phyloP scores from a whole-genome alignment of 2,113 vertebrate species.

The Gnathonemus echidnorhynchus region DNA sequence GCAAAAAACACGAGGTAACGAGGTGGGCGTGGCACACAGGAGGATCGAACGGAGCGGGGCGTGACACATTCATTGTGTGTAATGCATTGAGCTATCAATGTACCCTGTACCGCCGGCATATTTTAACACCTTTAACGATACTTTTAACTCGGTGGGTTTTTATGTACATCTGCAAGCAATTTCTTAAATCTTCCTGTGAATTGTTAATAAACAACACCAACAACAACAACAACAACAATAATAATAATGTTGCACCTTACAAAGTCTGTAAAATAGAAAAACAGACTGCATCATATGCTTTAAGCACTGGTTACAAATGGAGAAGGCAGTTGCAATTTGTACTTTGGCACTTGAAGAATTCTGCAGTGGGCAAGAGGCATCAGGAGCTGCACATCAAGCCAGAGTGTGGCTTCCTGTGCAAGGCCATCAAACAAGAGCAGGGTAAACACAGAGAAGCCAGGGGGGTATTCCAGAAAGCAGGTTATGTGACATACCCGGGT shows the following conservation, averaged over 20 bases:
- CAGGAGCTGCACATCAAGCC: not conserved
- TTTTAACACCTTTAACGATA: not conserved
- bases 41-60: too few relatives aligned
- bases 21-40: too few relatives aligned
- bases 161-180: not conserved
- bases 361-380: not conserved
- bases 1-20: too few relatives aligned
- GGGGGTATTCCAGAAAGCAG: too few relatives aligned
- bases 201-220: too few relatives aligned
- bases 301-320: not conserved
- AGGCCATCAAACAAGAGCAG: not conserved
- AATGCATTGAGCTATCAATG: not conserved
- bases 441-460: not conserved
- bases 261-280: not conserved
- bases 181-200: not conserved
- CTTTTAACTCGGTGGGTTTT: too few relatives aligned
- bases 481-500: too few relatives aligned
- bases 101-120: not conserved
- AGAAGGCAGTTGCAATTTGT: not conserved
- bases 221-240: not conserved
- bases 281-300: not conserved
- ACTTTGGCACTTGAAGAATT: not conserved
- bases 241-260: not conserved
- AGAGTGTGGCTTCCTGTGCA: not conserved
- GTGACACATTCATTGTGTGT: not conserved